Evolutionary conservation across 2,888 invertebrate genomes (phyloP), one percentile per base, ranked within the genome.

Genomic region (Scaeva pyrastri): DNA sequence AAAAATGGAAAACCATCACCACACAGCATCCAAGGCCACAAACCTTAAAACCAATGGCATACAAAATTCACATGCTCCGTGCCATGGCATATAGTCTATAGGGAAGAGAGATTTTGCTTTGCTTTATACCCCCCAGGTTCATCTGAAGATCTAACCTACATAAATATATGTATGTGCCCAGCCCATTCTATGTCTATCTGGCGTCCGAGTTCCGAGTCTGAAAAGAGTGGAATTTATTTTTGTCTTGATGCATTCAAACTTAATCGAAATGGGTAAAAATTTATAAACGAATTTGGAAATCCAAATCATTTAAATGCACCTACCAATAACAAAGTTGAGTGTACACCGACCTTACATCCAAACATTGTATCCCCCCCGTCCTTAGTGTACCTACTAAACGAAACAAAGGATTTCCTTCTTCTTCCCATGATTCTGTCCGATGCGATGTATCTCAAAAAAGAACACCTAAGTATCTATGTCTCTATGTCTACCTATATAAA

Each of bases 401-500:
- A 39, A 23, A 68, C 11, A 39, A 52, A 68, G 21, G 36, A 36
- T 11, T 8, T 39, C 52, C 39, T 11, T 66, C 11, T 52, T 31
- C 8, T 31, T 31, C 16, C 21, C 52, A 68, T 39, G 14, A n/a
- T n/a, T 21, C 36, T 31, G 31, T 41, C 14, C 8, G 39, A 50
- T 52, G 0, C 21, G 11, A 66, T n/a, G n/a, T n/a, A n/a, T n/a
- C n/a, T 19, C 10, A 5, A 41, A 79, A 31, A 71, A 36, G 58
- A 43, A 26, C n/a, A n/a, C n/a, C n/a, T n/a, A n/a, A n/a, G n/a
- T n/a, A n/a, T n/a, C n/a, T n/a, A n/a, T n/a, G n/a, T n/a, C n/a
- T n/a, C n/a, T n/a, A n/a, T n/a, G n/a, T n/a, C n/a, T n/a, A n/a
- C n/a, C n/a, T n/a, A n/a, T n/a, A n/a, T n/a, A 39, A 64, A 41